Percentiles rank a stretch among this genome's conserved stretches.
Conservation (phyloP, 2,888 invertebrate species). For the Phyllotreta striolata region DNA sequence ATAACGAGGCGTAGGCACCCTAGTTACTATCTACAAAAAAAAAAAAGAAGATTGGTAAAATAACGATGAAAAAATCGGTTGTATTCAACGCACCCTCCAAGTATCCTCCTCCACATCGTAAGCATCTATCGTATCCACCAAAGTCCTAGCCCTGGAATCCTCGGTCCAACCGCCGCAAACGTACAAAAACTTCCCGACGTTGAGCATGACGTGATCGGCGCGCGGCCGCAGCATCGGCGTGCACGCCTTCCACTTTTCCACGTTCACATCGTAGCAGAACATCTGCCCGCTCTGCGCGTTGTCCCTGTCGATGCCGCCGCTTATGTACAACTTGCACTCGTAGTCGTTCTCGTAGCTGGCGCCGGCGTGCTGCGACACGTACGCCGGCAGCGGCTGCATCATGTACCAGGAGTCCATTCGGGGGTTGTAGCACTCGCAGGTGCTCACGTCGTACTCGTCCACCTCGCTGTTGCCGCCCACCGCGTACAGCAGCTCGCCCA, state of each 20-base stretch:
- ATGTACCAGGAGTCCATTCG: conserved; percentile 66
- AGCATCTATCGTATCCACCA: conserved; percentile 70
- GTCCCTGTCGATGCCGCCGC: conserved; percentile 68
- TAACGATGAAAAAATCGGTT: neutral
- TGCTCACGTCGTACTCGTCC: conserved; percentile 62
- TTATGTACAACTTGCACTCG: conserved; percentile 59
- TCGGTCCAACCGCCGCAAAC: conserved; percentile 74
- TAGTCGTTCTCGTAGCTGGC: conserved; percentile 60
- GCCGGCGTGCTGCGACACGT: conserved; percentile 69
- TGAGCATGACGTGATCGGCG: conserved; percentile 72
- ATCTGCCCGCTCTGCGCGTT: conserved; percentile 56
- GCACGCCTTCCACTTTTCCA: conserved; percentile 65
- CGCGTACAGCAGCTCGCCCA: conserved; percentile 66
- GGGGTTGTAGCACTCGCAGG: conserved; percentile 70
- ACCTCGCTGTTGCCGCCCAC: conserved; percentile 71
- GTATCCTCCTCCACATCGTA: conserved; percentile 67
- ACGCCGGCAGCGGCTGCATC: conserved; percentile 65
- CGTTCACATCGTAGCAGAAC: conserved; percentile 63
- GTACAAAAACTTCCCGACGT: conserved; percentile 66
- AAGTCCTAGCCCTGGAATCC: conserved; percentile 60
- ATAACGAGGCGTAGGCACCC: conserved; percentile 72
- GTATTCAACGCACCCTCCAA: conserved; percentile 61
- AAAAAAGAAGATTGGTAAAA: too few relatives aligned
- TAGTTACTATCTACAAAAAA: conserved; percentile 62
- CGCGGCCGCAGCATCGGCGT: conserved; percentile 67